phyloP scores from a whole-genome alignment of 2,888 invertebrate genomes.

The Catocala sponsa region DNA sequence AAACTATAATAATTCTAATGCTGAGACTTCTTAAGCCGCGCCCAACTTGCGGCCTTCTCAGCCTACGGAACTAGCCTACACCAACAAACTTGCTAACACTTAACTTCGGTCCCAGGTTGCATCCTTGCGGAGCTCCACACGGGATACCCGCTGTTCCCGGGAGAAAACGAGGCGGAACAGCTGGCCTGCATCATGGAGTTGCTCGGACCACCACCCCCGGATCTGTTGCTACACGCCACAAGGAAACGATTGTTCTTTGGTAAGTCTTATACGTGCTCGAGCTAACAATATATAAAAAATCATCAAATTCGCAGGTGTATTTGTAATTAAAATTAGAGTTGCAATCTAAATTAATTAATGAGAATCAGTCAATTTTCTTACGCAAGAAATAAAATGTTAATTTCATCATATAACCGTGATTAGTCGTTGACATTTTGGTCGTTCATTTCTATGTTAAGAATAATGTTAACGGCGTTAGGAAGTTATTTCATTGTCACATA shows the following conservation, averaged over 20 bases:
- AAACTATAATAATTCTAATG: background rate
- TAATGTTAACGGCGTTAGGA: constrained; percentile 7
- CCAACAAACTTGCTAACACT: background rate
- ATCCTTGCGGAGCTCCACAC: constrained; percentile 98
- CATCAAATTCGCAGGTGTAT: background rate
- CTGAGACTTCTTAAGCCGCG: constrained; percentile 3
- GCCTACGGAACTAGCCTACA: constrained; percentile 1
- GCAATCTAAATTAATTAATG: too few species aligned
- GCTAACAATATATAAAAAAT: too few species aligned
- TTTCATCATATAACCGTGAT: too few species aligned
- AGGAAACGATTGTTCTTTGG: constrained; percentile 95
- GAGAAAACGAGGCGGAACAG: constrained; percentile 98
- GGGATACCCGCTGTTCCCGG: constrained; percentile 98
- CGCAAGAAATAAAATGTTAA: too few species aligned
- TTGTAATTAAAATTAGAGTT: too few species aligned
- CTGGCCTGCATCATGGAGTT: constrained; percentile 99
- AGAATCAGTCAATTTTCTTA: too few species aligned
- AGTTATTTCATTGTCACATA: constrained; percentile 7
- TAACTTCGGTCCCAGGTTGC: constrained; percentile 89
- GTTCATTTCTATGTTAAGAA: constrained; percentile 5
- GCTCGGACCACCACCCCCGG: constrained; percentile 95
- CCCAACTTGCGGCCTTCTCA: constrained; percentile 5
- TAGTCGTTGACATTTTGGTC: background rate
- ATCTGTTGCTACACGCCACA: constrained; percentile 94
- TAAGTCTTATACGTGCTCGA: constrained; percentile 66